Evolutionary conservation across 1,140 invertebrate genomes (phyloP).

Genomic region (Samia ricini): DNA sequence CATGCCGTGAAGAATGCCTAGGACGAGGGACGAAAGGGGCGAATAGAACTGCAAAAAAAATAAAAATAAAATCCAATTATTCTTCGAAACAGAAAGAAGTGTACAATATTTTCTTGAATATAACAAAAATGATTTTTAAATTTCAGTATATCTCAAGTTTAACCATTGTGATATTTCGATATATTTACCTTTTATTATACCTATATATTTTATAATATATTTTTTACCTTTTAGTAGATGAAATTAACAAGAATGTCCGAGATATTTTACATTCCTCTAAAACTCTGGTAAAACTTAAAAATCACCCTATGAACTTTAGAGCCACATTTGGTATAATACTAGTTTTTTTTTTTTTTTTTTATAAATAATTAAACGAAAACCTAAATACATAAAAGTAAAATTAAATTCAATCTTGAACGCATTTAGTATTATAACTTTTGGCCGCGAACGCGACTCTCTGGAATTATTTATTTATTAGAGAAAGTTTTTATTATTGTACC

Average conservation of each 20-base stretch:
- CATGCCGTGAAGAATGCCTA: slow-evolving; percentile 22
- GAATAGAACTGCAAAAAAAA: no score
- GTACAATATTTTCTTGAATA: background rate
- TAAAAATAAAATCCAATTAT: background rate
- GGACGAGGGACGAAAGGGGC: background rate
- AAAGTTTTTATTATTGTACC: slow-evolving; percentile 26
- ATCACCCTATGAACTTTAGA: no score
- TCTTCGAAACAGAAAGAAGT: background rate
- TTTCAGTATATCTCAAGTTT: no score
- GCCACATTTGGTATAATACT: background rate
- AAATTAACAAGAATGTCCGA: no score
- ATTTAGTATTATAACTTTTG: slow-evolving; percentile 14
- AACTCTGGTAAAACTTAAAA: no score
- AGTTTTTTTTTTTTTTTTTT: background rate
- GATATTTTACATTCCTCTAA: no score
- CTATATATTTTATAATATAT: no score
- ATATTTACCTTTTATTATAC: no score
- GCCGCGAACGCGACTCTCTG: slow-evolving; percentile 14
- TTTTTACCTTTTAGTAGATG: no score
- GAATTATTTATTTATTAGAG: slow-evolving; percentile 29
- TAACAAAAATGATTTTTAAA: background rate
- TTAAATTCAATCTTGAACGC: slow-evolving; percentile 20
- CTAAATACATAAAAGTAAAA: slow-evolving; percentile 13
- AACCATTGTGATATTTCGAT: no score
- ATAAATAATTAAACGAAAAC: background rate